Percentiles rank a stretch among this genome's conserved stretches.
Conservation (phyloP, 2,113 vertebrate species). For the Poecilia latipinna region DNA sequence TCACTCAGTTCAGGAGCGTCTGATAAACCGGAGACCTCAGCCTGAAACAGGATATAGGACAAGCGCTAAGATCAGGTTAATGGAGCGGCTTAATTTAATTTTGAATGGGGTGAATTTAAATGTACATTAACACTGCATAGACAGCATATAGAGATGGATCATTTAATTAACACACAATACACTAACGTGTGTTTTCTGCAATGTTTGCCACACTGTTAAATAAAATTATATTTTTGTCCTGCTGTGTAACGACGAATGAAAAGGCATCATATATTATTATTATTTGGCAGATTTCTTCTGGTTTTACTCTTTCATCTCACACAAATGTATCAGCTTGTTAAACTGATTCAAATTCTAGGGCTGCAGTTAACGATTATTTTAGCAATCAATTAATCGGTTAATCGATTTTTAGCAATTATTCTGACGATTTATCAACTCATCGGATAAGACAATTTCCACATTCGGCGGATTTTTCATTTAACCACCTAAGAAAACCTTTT, state of each 20-base stretch:
- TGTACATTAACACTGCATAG: not conserved
- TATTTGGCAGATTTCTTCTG: not conserved
- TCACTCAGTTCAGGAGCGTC: conserved; percentile 28
- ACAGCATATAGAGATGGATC: not conserved
- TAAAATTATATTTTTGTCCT: not conserved
- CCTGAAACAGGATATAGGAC: conserved; percentile 18
- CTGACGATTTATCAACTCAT: no score
- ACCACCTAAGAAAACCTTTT: no score
- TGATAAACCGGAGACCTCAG: conserved; percentile 38
- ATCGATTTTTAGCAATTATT: no score
- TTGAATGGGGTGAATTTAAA: conserved; percentile 10
- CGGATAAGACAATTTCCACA: no score
- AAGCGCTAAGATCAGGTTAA: conserved; percentile 27
- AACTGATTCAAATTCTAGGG: no score
- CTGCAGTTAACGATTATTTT: no score
- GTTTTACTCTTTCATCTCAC: not conserved
- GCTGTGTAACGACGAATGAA: not conserved
- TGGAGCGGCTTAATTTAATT: conserved; percentile 20
- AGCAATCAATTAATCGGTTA: no score
- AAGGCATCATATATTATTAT: no score
- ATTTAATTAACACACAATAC: conserved; percentile 1
- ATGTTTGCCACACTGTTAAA: not conserved
- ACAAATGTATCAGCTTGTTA: not conserved
- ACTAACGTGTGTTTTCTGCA: not conserved
- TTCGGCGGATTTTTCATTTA: no score